Percentiles rank a stretch among this genome's conserved stretches.
Conservation (phyloP, 2,113 vertebrate species). For the Dromaius novaehollandiae region DNA sequence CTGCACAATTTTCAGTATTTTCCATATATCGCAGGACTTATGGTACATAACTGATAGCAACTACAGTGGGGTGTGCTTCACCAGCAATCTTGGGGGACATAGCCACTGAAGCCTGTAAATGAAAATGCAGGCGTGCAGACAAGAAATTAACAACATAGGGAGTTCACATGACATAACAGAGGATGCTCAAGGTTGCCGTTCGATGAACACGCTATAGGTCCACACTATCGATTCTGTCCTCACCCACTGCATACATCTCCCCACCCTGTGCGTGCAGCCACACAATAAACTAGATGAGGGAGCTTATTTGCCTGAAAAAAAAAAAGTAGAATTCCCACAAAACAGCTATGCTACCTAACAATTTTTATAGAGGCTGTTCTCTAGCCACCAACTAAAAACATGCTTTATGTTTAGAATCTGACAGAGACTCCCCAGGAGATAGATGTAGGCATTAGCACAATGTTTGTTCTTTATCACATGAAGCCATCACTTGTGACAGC, state of each 20-base stretch:
- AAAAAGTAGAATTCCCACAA: not conserved
- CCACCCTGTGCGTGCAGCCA: not conserved
- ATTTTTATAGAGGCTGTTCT: not conserved
- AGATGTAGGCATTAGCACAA: not conserved
- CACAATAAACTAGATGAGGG: not conserved
- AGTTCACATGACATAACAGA: not conserved
- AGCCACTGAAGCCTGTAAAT: not conserved
- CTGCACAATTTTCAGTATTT: not conserved
- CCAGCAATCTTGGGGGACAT: not conserved
- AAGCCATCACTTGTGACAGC: not conserved
- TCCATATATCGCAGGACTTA: not conserved
- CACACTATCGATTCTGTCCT: not conserved
- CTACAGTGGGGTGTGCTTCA: not conserved
- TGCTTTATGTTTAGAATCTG: not conserved
- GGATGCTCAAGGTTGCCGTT: not conserved
- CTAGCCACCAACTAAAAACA: not conserved
- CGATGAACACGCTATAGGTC: not conserved
- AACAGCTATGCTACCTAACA: not conserved
- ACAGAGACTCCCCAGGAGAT: not conserved
- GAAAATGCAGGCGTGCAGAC: not conserved
- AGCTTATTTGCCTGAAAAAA: not conserved
- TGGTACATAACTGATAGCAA: accelerated
- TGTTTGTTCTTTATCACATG: not conserved
- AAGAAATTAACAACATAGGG: not conserved
- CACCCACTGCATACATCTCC: not conserved